These are phyloP conservation scores for Cirrhinus molitorella DNA, from an alignment of 2,797 vertebrate species.

Conservation along the genomic window DNA sequence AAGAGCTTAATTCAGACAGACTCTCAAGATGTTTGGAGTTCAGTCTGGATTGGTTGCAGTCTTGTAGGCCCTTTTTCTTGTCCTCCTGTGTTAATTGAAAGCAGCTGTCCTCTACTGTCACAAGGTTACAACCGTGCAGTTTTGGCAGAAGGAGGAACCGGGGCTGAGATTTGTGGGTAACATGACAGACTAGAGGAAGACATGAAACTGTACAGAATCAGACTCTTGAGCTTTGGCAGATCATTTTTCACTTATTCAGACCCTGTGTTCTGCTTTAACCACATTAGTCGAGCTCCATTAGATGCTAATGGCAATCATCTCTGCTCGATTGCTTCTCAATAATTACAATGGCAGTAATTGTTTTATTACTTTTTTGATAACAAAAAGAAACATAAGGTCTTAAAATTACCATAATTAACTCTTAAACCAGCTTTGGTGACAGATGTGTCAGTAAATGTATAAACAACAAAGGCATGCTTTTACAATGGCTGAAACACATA, in stretches of 20 bases:
- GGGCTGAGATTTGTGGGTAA: constrained; percentile 51
- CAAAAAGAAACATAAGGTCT: neutral
- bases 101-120: constrained; percentile 76
- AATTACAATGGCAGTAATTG: neutral
- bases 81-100: constrained; percentile 78
- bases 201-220: neutral
- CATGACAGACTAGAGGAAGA: constrained; percentile 49
- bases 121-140: constrained; percentile 77
- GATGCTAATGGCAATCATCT: neutral
- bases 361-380: constrained; percentile 1
- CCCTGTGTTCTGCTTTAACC: neutral
- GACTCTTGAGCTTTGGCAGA: neutral
- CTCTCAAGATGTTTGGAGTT: constrained; percentile 59
- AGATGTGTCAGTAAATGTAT: neutral
- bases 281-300: neutral
- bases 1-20: constrained; percentile 46
- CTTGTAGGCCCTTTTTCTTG: constrained; percentile 50
- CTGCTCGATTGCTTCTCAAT: neutral
- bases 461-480: too few relatives aligned
- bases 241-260: neutral
- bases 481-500: too few relatives aligned
- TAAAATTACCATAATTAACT: neutral
- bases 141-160: constrained; percentile 52
- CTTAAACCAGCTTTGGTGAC: neutral
- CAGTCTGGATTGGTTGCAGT: constrained; percentile 55